Conservation (phyloP, 35 echinoderm and acorn worm genomes). For the Eucidaris tribuloides region DNA sequence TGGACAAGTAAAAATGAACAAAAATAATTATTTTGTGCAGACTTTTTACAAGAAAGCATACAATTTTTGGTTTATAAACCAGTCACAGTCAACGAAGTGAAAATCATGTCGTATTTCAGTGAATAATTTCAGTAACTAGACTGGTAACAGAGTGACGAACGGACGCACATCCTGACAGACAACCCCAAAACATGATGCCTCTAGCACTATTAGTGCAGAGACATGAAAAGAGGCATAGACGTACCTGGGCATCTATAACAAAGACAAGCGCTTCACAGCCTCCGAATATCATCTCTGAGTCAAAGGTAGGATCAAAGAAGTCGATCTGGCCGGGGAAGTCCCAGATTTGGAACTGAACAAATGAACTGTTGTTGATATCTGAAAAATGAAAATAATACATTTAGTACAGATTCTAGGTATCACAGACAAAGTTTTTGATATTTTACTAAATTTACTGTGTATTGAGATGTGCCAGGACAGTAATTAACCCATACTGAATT, state of each 20-base stretch:
- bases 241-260: conserved; percentile 98
- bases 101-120: too few species aligned
- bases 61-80: too few species aligned
- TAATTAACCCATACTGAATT: background rate
- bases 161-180: too few species aligned
- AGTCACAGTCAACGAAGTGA: too few species aligned
- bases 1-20: too few species aligned
- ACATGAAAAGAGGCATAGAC: background rate
- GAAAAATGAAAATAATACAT: background rate
- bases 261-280: conserved; percentile 94
- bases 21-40: too few species aligned
- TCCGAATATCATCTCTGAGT: conserved; percentile 97
- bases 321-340: conserved; percentile 99
- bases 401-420: too few species aligned
- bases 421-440: too few species aligned
- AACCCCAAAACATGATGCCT: too few species aligned
- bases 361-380: conserved; percentile 99
- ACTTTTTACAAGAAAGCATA: too few species aligned
- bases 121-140: too few species aligned
- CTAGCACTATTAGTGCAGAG: background rate
- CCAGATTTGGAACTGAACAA: conserved; percentile 99
- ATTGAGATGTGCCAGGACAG: background rate
- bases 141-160: background rate
- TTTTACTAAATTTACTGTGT: too few species aligned
- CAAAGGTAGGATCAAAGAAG: conserved; percentile 97